These are phyloP conservation scores for Pteromalus puparum DNA, from an alignment of 1,140 invertebrate genomes.

Conservation along the genomic window DNA sequence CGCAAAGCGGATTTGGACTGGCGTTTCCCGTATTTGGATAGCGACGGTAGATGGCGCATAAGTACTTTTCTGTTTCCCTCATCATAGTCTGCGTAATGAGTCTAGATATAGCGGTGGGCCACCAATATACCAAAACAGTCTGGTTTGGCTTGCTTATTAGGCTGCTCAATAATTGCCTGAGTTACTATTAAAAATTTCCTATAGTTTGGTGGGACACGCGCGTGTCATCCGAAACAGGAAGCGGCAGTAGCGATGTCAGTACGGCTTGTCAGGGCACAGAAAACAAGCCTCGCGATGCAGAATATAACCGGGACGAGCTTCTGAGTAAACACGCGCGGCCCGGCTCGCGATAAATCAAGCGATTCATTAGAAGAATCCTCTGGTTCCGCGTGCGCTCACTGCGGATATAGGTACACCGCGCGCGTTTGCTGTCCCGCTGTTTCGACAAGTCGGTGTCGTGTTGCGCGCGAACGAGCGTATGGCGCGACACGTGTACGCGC, in stretches of 20 bases:
- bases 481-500: conserved; percentile 55
- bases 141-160: too few relatives aligned
- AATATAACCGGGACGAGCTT: conserved; percentile 47
- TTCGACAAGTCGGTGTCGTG: conserved; percentile 65
- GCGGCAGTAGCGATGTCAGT: neutral
- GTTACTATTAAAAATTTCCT: too few relatives aligned
- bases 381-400: neutral
- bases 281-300: conserved; percentile 61
- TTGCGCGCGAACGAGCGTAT: conserved; percentile 50
- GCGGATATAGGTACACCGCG: conserved; percentile 6
- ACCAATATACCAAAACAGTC: too few relatives aligned
- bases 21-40: too few relatives aligned
- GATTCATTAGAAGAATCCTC: conserved; percentile 64
- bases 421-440: conserved; percentile 61
- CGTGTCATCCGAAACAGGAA: neutral
- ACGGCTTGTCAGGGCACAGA: conserved; percentile 41
- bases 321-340: neutral
- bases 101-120: too few relatives aligned
- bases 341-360: conserved; percentile 61
- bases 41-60: too few relatives aligned
- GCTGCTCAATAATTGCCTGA: too few relatives aligned
- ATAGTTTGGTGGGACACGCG: too few relatives aligned
- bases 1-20: too few relatives aligned
- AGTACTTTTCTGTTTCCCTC: too few relatives aligned
- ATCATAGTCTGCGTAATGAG: too few relatives aligned